phyloP scores from a whole-genome alignment of 1,140 invertebrate species.

The Drosophila parvula region DNA sequence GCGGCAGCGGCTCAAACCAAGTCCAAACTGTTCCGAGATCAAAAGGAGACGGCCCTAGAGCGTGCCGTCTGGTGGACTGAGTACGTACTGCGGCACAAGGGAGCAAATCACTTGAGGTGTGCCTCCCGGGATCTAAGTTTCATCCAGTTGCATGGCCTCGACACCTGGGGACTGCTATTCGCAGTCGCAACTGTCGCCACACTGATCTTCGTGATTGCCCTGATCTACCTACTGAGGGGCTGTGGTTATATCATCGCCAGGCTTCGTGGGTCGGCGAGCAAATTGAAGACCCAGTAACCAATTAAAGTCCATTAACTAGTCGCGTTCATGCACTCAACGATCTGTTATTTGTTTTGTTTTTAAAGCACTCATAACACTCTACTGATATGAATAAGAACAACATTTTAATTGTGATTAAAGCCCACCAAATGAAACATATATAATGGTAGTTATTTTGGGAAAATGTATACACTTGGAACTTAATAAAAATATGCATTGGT shows the following conservation, averaged over 20 bases:
- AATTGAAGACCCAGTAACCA: slow-evolving; percentile 81
- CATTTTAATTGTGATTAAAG: slow-evolving; percentile 3
- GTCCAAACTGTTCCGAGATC: slow-evolving; percentile 85
- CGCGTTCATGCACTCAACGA: slow-evolving; percentile 13
- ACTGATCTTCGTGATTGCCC: slow-evolving; percentile 10
- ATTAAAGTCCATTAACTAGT: slow-evolving; percentile 26
- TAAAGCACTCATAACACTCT: slow-evolving; percentile 1
- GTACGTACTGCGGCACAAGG: slow-evolving; percentile 86
- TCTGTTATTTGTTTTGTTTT: slow-evolving; percentile 6
- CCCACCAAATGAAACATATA: neutral
- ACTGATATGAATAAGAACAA: neutral
- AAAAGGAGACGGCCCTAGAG: slow-evolving; percentile 86
- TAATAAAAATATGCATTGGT: too few species aligned
- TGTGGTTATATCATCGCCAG: slow-evolving; percentile 61
- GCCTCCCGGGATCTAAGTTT: slow-evolving; percentile 60
- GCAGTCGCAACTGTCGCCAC: neutral
- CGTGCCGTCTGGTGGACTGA: slow-evolving; percentile 90
- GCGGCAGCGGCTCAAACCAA: slow-evolving; percentile 41
- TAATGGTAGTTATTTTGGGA: neutral
- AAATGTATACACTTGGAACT: neutral
- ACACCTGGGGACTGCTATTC: slow-evolving; percentile 70
- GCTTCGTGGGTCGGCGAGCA: slow-evolving; percentile 61
- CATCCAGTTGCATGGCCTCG: slow-evolving; percentile 85
- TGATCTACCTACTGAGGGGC: slow-evolving; percentile 13
- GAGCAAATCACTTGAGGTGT: slow-evolving; percentile 68